Evolutionary conservation across 2,888 invertebrate species (phyloP), one percentile per base, ranked within the genome.

Genomic region (Apodemia duryi): DNA sequence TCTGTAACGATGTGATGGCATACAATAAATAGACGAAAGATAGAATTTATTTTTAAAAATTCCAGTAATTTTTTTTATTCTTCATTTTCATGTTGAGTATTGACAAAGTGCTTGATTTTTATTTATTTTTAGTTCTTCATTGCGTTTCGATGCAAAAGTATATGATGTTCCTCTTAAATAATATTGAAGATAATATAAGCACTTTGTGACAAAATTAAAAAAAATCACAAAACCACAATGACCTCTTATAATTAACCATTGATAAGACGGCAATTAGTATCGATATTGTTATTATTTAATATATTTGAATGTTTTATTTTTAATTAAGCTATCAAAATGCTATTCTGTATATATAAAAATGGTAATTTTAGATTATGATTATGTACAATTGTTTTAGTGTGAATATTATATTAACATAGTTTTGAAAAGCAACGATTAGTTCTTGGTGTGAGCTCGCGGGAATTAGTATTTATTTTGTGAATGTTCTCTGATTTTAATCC

Each of bases 201-300:
- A 65, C 61, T 65, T 62, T 62, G 62, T 49, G 29, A 62, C 46
- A 43, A 62, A 62, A 62, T 28, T 46, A 13, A 46, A 46, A 46
- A 46, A 46, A 85, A 85, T 84, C 85, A 86, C 87, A 90, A 89
- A 92, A 92, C 92, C 92, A 88, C 84, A 92, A 88, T 90, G 92
- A 92, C 92, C 92, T 92, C 92, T 91, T 92, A 91, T 91, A 89
- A 88, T 85, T 91, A 91, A 91, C 91, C 91, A 91, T 91, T 91
- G 91, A 91, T 91, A 88, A 91, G 91, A 91, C 89, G 90, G 90
- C 90, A 86, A 89, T 89, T 91, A 90, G 87, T 90, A 88, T 85
- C 86, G 84, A 90, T 91, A 89, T 90, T 91, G 90, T 91, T 91
- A 91, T 91, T 88, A 89, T 91, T 91, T 91, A 91, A 91, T 91